Evolutionary conservation across 2,113 vertebrate species (phyloP).

Genomic region (Ciconia stormi): DNA sequence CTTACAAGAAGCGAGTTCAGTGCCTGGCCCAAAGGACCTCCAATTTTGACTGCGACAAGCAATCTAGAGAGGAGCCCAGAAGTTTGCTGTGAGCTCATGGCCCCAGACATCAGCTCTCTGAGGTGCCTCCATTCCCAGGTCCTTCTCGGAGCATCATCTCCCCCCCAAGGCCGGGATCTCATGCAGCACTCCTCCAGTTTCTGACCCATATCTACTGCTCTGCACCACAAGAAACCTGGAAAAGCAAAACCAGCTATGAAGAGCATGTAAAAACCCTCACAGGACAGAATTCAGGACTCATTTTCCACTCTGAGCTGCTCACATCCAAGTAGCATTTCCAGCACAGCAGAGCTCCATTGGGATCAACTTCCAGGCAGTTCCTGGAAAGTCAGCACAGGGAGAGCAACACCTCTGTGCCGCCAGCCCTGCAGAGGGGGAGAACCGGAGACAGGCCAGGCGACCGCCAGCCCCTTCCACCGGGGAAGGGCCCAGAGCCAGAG

Average conservation of each 20-base stretch:
- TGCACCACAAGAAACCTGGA: background rate
- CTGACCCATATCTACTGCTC: background rate
- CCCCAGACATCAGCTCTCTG: background rate
- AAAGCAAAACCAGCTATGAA: background rate
- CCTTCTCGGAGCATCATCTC: background rate
- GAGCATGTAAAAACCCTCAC: background rate
- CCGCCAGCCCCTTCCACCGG: background rate
- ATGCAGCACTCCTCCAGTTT: rapidly evolving
- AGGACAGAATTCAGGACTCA: background rate
- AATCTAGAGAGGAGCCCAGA: background rate
- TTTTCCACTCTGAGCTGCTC: background rate
- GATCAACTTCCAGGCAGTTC: background rate
- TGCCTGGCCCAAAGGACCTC: background rate
- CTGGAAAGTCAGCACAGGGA: background rate
- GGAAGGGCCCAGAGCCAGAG: background rate
- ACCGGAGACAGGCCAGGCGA: background rate
- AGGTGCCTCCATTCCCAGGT: background rate
- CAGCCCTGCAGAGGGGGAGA: background rate
- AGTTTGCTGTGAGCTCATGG: background rate
- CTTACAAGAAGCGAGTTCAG: background rate
- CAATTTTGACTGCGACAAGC: background rate
- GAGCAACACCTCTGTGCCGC: background rate
- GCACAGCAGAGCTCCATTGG: background rate
- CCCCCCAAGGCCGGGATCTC: background rate
- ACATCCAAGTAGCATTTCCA: background rate